Evolutionary conservation across 2,113 vertebrate species (phyloP), one percentile per base, ranked within the genome.

Genomic region (Neodon shergylaensis): DNA sequence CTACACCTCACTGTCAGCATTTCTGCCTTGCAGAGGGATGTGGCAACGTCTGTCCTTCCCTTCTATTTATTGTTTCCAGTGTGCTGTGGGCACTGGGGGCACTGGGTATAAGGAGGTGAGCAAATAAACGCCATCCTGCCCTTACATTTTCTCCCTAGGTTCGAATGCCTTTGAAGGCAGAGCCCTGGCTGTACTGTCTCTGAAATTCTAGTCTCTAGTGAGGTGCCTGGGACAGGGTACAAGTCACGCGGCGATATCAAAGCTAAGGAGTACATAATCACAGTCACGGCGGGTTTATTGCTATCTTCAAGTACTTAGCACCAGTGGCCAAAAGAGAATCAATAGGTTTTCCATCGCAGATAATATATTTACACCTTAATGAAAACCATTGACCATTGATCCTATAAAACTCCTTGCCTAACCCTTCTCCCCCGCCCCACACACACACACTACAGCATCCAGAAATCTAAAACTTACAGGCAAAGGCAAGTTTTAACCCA

Each of bases 361-460:
- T 92, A 73, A 93, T 93, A 90, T 68, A 97, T 96, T 93, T 94
- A 49, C 65, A 92, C 79, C 52, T 92, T 96, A 94, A 95, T 95
- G 66, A 90, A 79, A 96, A 88, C 42, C 33, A 94, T 82, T 84
- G 91, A 88, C 49, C 28, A 94, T 82, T 81, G 91, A 95, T 90
- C 49, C 58, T 54, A n/a, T 94, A 94, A 95, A 95, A 83, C n/a
- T 90, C 74, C 85, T 70, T 94, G 68, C 21, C 19, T 8, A 31
- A 44, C 21, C 24, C 12, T 54, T 42, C 10, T 52, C 28, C 26
- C 49, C 54, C 44, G 44, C 44, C 44, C n/a, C n/a, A n/a, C n/a
- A n/a, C n/a, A 2, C 5, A 39, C 11, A 13, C 4, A 70, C 82
- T 44, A 63, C 28, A 13, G 58, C 47, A 86, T 89, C 87, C 13